Conservation (phyloP, 2,797 vertebrate genomes). For the Thunnus albacares region DNA sequence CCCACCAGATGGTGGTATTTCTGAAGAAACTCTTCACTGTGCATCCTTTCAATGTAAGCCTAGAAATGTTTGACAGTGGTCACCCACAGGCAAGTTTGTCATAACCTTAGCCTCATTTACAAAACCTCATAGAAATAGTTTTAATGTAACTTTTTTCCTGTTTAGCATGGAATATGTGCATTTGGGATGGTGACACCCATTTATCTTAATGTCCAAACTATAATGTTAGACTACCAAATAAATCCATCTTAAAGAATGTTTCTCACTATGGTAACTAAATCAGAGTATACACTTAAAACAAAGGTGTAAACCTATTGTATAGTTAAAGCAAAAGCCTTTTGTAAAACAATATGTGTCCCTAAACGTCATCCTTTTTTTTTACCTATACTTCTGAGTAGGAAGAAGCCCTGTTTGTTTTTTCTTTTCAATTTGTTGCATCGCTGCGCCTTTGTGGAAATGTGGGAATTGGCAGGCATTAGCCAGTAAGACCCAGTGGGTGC, state of each 20-base stretch:
- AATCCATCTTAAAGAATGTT: neutral
- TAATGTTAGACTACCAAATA: neutral
- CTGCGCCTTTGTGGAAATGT: slow-evolving; percentile 73
- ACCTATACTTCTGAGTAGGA: neutral
- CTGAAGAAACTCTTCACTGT: slow-evolving; percentile 16
- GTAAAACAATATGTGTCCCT: neutral
- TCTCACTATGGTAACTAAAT: neutral
- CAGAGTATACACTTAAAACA: neutral
- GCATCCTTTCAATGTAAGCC: neutral
- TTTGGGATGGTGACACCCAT: neutral
- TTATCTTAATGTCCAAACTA: neutral
- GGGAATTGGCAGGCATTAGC: slow-evolving; percentile 70
- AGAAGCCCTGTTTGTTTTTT: slow-evolving; percentile 48
- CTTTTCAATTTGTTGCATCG: slow-evolving; percentile 73
- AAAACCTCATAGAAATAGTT: neutral
- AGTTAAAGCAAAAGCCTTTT: no score
- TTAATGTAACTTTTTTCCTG: neutral
- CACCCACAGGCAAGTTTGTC: neutral
- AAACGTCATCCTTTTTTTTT: slow-evolving; percentile 28
- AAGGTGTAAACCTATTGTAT: neutral
- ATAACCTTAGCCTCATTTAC: neutral
- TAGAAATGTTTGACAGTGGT: neutral
- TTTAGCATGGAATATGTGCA: neutral
- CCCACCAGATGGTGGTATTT: slow-evolving; percentile 70
- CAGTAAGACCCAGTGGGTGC: slow-evolving; percentile 67